phyloP scores from a whole-genome alignment of 2,888 invertebrate species.

The Lasius platythorax region DNA sequence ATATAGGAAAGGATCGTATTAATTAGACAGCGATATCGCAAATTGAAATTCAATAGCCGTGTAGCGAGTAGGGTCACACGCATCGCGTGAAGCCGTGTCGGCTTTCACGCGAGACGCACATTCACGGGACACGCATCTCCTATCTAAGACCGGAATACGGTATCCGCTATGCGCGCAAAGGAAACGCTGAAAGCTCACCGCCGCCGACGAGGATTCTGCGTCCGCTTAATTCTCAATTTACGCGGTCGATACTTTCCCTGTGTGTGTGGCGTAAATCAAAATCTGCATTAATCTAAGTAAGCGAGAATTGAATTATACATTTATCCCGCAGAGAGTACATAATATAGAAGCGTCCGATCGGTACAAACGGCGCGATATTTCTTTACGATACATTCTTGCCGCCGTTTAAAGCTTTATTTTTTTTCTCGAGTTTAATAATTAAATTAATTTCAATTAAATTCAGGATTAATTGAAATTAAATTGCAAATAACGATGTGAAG shows the following conservation, averaged over 20 bases:
- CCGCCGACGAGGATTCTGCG: not conserved
- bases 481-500: not conserved
- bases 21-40: constrained; percentile 79
- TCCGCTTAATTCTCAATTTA: constrained; percentile 31
- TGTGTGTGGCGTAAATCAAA: not conserved
- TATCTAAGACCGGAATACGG: constrained; percentile 15
- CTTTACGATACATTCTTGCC: not conserved
- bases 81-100: constrained; percentile 72
- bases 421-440: not conserved
- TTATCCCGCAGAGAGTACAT: not conserved
- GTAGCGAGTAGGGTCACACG: constrained; percentile 74
- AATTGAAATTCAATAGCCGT: constrained; percentile 81
- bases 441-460: not conserved
- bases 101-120: constrained; percentile 72
- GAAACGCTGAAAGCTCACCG: constrained; percentile 1
- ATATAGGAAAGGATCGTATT: constrained; percentile 70
- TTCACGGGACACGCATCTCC: constrained; percentile 53
- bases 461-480: not conserved
- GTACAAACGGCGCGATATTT: not conserved
- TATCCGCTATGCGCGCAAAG: constrained; percentile 4
- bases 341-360: not conserved
- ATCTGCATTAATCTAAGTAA: not conserved
- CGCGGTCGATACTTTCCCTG: constrained; percentile 12
- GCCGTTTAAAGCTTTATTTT: not conserved
- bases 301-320: not conserved